Base-by-base conservation (phyloP, 2,888 invertebrate genomes). In the Osmoderma eremita region DNA sequence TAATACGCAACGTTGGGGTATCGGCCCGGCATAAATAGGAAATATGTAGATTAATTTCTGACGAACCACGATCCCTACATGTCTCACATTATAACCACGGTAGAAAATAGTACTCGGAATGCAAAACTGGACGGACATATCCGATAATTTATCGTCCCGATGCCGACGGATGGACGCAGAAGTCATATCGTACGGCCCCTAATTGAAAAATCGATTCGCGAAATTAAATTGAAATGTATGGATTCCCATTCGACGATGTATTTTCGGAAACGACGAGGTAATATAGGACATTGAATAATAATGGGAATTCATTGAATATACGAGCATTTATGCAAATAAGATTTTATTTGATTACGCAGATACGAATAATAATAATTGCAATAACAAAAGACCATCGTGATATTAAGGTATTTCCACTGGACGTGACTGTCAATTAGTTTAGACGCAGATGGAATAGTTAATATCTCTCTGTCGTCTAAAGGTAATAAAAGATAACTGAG, bases 191-290 rank as follows among this genome's bases (percentile, higher is more conserved):
- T 30, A 15, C 30, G 24, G 36, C 3, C 30, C 42, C 58, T 61
- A 61, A 61, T 61, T 61, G 53, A 61, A 61, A 61, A 61, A 61
- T 61, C 58, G 58, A 61, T 61, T 61, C 41, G n/a, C 36, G 24
- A 61, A 61, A 61, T 61, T 61, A 61, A 48, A 48, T 61, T 61
- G 58, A 61, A 61, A 61, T 17, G 45, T 61, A 48, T 30, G 58
- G 30, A 61, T 45, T 42, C 15, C 45, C 10, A 42, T 61, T 61
- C 45, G 18, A 24, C 18, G 45, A 30, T 61, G 45, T 48, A 15
- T 48, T 61, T 61, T 61, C 15, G 30, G 30, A 45, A 61, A 61
- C 18, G 30, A 30, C 17, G 30, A 61, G 45, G 45, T 30, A 45
- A 61, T 13, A 48, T 17, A 6, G 6, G 15, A 22, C 8, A 30